phyloP scores from a whole-genome alignment of 2,888 invertebrate species.

The Lordiphosa fenestrarum region DNA sequence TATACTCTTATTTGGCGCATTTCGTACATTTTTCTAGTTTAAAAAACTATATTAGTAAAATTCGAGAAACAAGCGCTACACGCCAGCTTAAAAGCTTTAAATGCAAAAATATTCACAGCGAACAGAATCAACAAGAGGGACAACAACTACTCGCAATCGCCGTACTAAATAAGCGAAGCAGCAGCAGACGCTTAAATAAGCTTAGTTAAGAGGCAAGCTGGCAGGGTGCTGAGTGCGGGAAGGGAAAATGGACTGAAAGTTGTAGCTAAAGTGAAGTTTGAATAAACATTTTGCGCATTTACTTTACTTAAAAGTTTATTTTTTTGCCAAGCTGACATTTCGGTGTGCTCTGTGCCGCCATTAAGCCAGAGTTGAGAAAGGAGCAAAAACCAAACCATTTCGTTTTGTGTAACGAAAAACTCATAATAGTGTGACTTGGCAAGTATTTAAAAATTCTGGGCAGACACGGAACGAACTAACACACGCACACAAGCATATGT shows the following conservation, averaged over 20 bases:
- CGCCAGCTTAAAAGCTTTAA: conserved; percentile 54
- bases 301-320: conserved; percentile 70
- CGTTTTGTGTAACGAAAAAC: conserved; percentile 26
- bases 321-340: conserved; percentile 61
- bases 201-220: conserved; percentile 58
- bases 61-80: conserved; percentile 41
- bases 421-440: conserved; percentile 61
- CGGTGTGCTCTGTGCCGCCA: conserved; percentile 34
- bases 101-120: conserved; percentile 44
- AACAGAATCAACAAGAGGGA: conserved; percentile 44
- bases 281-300: conserved; percentile 76
- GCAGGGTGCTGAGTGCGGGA: conserved; percentile 6
- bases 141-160: conserved; percentile 22
- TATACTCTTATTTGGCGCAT: not conserved
- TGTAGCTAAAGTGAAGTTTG: conserved; percentile 71
- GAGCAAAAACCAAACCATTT: conserved; percentile 46
- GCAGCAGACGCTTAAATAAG: conserved; percentile 59
- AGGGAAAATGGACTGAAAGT: conserved; percentile 37
- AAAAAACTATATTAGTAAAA: conserved; percentile 31
- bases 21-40: not conserved
- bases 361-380: conserved; percentile 48
- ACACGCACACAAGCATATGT: conserved; percentile 9
- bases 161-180: conserved; percentile 44
- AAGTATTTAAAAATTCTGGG: conserved; percentile 64
- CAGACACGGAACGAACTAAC: conserved; percentile 15